Conservation (phyloP, 2,888 invertebrate genomes). For the Sinodicranocentrus sp. region DNA sequence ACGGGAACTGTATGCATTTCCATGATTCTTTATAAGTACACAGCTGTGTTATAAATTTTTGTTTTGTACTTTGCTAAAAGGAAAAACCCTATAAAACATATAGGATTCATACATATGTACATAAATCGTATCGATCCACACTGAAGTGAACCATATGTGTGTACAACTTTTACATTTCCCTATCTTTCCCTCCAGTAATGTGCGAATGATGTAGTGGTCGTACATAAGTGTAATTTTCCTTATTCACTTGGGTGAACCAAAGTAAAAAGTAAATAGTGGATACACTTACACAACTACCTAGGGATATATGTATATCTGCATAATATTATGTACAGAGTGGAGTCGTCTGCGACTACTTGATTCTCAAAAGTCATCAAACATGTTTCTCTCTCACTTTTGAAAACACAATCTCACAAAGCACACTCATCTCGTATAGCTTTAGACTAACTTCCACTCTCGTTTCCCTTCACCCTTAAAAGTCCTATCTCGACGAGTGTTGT, state of each 20-base stretch:
- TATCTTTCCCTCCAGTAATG: slow-evolving; percentile 12
- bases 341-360: slow-evolving; percentile 23
- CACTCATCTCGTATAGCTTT: background rate
- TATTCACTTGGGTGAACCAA: slow-evolving; percentile 10
- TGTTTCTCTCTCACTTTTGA: background rate
- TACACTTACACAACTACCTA: background rate
- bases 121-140: slow-evolving; percentile 10
- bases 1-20: background rate
- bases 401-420: background rate
- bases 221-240: background rate
- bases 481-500: too few relatives aligned
- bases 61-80: slow-evolving; percentile 14
- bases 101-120: background rate
- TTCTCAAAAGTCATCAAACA: slow-evolving; percentile 48
- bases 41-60: too few relatives aligned
- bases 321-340: background rate
- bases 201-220: slow-evolving; percentile 3
- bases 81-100: background rate
- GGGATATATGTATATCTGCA: slow-evolving; percentile 3
- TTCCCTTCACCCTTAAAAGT: too few relatives aligned
- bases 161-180: slow-evolving; percentile 16
- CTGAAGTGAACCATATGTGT: background rate
- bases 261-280: slow-evolving; percentile 4
- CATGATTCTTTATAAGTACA: too few relatives aligned
- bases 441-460: too few relatives aligned